Base-by-base conservation (phyloP, 1,140 invertebrate genomes). In the Drosophila pachea region DNA sequence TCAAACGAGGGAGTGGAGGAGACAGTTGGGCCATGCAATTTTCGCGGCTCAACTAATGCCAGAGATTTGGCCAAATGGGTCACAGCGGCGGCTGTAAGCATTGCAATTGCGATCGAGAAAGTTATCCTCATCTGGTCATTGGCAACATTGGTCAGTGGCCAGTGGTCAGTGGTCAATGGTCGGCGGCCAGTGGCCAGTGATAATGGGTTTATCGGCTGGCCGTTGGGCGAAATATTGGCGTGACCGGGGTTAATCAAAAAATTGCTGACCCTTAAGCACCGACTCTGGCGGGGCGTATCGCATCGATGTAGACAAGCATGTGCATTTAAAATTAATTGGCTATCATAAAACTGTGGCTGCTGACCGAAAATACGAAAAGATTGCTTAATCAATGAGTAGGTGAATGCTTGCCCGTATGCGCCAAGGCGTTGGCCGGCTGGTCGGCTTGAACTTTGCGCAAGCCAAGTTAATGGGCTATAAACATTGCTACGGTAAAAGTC, bases 211-310 rank as follows among this genome's bases (percentile, higher is more conserved):
- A 82, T 82, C 72, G 76, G 33, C 49, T 33, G 67, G 72, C 49
- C 54, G 49, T 36, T 73, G 70, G 66, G 33, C 62, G 61, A 67
- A 62, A 72, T 72, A 74, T 74, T 74, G 67, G 73, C 73, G 73
- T 74, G 73, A 74, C 65, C 65, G 56, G 73, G 79, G 79, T 83
- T 83, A 83, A 83, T 83, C 79, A 83, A 83, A 70, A 83, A 84
- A 84, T 84, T 76, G 55, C 63, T 83, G 79, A 83, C 76, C 79
- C 62, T 76, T 43, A 50, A 54, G 29, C 50, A 22, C 52, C 45
- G 38, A 56, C 49, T 60, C 38, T 38, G 14, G 42, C 49, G 12
- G 36, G 75, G 56, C 65, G 59, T 68, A 73, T 62, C 65, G 62
- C 14, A 42, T 47, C 61, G 56, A 71, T 72, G 12, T 12, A 67